phyloP scores from a whole-genome alignment of 2,888 invertebrate genomes.

The Andrena fulva region DNA sequence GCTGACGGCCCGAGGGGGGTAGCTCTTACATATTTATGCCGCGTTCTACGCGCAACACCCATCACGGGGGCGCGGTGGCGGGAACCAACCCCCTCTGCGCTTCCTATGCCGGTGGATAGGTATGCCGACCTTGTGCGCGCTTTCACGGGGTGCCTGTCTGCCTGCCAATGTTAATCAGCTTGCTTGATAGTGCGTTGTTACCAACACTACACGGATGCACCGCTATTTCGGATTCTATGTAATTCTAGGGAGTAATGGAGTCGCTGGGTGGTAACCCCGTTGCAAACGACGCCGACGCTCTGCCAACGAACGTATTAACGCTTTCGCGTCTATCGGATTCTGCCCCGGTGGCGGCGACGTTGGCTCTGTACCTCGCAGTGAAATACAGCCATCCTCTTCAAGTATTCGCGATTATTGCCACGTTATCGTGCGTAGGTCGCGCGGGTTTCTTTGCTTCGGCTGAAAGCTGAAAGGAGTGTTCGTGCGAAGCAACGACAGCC shows the following conservation, averaged over 20 bases:
- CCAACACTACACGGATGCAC: slow-evolving; percentile 19
- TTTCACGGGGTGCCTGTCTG: slow-evolving; percentile 62
- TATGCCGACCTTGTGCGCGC: slow-evolving; percentile 71
- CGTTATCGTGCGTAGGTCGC: too few species aligned
- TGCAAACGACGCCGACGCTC: slow-evolving; percentile 30
- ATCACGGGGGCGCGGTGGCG: slow-evolving; percentile 64
- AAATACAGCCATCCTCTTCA: slow-evolving; percentile 24
- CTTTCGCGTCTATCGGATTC: background rate
- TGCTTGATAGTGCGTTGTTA: slow-evolving; percentile 54
- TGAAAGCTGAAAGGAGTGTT: background rate
- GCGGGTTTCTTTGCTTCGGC: background rate
- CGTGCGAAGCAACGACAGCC: background rate
- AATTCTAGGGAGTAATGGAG: slow-evolving; percentile 40
- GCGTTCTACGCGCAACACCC: slow-evolving; percentile 82
- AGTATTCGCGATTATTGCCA: background rate
- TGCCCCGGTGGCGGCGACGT: background rate
- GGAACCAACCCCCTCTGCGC: slow-evolving; percentile 69
- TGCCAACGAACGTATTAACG: slow-evolving; percentile 26
- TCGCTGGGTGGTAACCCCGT: slow-evolving; percentile 29
- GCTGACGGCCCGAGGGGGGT: slow-evolving; percentile 75
- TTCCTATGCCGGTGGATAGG: slow-evolving; percentile 56
- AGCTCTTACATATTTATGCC: slow-evolving; percentile 85
- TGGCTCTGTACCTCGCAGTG: too few species aligned
- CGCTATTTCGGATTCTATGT: slow-evolving; percentile 40
- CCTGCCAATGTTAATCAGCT: slow-evolving; percentile 67